Base-by-base conservation (phyloP, 2,888 invertebrate species). In the Synanthedon andrenaeformis region DNA sequence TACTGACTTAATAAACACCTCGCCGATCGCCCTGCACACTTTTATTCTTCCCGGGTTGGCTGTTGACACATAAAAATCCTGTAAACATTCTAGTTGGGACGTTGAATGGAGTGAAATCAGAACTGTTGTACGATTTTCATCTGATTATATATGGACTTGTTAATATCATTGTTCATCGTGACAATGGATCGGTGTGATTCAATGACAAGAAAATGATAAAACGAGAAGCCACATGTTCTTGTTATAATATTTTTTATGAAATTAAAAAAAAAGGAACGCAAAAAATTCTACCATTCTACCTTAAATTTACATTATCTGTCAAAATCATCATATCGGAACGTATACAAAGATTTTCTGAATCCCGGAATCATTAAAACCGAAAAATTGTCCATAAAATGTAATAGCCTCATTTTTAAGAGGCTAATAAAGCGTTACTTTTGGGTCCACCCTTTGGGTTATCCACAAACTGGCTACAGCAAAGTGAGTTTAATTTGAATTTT, bases 401-500 rank as follows among this genome's bases (percentile, higher is more conserved):
- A 62, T 59, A 62, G 64, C 64, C 59, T 55, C 60, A 63, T 65
- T 59, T 35, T 59, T 50, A 56, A 61, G 55, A 56, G 62, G 57
- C 60, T 67, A 70, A 70, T 71, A 71, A 70, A 72, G 63, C 66
- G 64, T 54, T 52, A 17, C 42, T 42, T 42, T 42, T 14, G 41
- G 52, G 6, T 35, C 63, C 23, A 35, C 35, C 64, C 64, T 62
- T 65, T 67, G 63, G 64, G 63, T 64, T 59, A 59, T 63, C 60
- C 59, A 60, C 54, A 56, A 58, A 59, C 58, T 59, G 60, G 56
- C 57, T 56, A 59, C 61, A 65, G 19, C 42, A 53, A 52, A 53
- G 55, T 51, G 55, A 57, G 53, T 50, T 67, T 65, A 65, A 73
- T 74, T 75, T 69, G 62, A 67, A 70, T 75, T 71, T 74, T 75